A percentile compares a stretch with the other conserved stretches of the same genome.
These are phyloP conservation scores for Philereme vetulata DNA, from an alignment of 2,888 invertebrate species.

Conservation along the genomic window DNA sequence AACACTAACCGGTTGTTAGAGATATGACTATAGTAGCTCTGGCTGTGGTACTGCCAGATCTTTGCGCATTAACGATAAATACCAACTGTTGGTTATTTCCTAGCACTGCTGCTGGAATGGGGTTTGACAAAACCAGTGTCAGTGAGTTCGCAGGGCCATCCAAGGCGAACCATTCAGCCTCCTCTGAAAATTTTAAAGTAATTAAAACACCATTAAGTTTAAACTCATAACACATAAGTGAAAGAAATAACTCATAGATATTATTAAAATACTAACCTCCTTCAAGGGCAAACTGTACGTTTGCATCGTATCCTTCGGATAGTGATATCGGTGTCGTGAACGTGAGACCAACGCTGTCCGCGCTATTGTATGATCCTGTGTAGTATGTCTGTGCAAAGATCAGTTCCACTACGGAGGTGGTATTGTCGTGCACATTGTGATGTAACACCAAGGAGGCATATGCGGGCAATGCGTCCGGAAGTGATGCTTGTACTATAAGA, in stretches of 20 bases:
- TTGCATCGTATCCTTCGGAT: slow-evolving; percentile 41
- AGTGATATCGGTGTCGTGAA: slow-evolving; percentile 42
- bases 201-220: not conserved
- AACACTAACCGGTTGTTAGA: slow-evolving; percentile 30
- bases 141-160: slow-evolving; percentile 28
- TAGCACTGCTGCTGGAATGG: slow-evolving; percentile 41
- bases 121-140: slow-evolving; percentile 25
- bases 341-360: slow-evolving; percentile 34
- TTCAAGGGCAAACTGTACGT: slow-evolving; percentile 42
- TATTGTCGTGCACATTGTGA: slow-evolving; percentile 9
- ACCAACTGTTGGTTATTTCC: slow-evolving; percentile 42
- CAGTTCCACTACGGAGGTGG: slow-evolving; percentile 37
- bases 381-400: slow-evolving; percentile 42
- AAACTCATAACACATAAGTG: not conserved
- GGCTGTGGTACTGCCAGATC: slow-evolving; percentile 34
- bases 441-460: slow-evolving; percentile 27
- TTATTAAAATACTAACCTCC: slow-evolving; percentile 42
- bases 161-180: slow-evolving; percentile 33
- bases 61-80: slow-evolving; percentile 33
- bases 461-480: slow-evolving; percentile 20
- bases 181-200: slow-evolving; percentile 9
- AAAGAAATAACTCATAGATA: not conserved
- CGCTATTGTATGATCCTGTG: slow-evolving; percentile 43
- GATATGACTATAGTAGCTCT: slow-evolving; percentile 41
- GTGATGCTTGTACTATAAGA: slow-evolving; percentile 29